Percentiles rank a stretch among this genome's conserved stretches.
Evolutionary conservation across 1,140 invertebrate species (phyloP).

Genomic region (Lethocerus indicus): DNA sequence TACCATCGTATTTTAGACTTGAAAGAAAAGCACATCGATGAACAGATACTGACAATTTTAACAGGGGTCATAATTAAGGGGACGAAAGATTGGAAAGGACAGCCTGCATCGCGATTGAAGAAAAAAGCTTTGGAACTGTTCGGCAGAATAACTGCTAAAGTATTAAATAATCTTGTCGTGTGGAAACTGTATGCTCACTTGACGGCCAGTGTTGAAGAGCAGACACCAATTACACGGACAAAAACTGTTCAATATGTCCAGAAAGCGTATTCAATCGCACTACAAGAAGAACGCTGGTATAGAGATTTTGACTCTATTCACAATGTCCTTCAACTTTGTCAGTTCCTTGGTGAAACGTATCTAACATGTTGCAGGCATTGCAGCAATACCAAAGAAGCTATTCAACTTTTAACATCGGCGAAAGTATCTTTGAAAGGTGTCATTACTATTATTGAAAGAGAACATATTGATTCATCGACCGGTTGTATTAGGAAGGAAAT

Average conservation of each 20-base stretch:
- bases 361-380: slow-evolving; percentile 8
- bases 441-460: no score
- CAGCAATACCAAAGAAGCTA: slow-evolving; percentile 11
- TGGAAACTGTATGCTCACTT: slow-evolving; percentile 67
- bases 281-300: slow-evolving; percentile 34
- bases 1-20: slow-evolving; percentile 73
- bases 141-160: slow-evolving; percentile 52
- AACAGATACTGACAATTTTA: slow-evolving; percentile 57
- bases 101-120: slow-evolving; percentile 17
- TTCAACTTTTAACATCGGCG: slow-evolving; percentile 15
- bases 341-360: slow-evolving; percentile 24
- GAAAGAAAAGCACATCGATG: slow-evolving; percentile 62
- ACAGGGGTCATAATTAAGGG: slow-evolving; percentile 51
- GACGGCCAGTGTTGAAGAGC: slow-evolving; percentile 36
- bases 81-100: slow-evolving; percentile 19
- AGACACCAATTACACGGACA: slow-evolving; percentile 39
- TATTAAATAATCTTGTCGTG: slow-evolving; percentile 44
- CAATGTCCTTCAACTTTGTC: slow-evolving; percentile 29
- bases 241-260: slow-evolving; percentile 39
- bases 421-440: slow-evolving; percentile 17
- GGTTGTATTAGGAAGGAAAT: no score
- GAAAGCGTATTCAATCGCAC: slow-evolving; percentile 29
- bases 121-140: slow-evolving; percentile 57
- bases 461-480: no score
- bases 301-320: slow-evolving; percentile 29